phyloP scores from a whole-genome alignment of 2,797 vertebrate species.

The Lepidocolaptes lacrymiger region DNA sequence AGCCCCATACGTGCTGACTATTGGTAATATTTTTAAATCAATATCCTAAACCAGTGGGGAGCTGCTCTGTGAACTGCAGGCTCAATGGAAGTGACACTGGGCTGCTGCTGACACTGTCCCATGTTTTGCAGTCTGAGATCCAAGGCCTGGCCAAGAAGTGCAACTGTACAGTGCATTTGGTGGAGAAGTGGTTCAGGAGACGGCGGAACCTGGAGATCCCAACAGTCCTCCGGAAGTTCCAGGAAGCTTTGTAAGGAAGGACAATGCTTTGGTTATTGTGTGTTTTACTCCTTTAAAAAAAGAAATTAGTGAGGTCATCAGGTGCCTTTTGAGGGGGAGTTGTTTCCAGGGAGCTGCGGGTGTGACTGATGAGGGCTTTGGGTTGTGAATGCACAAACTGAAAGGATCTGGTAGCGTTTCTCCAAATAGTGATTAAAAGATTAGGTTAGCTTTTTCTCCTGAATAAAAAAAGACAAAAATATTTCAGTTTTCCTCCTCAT shows the following conservation, averaged over 20 bases:
- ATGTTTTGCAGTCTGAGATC: constrained; percentile 81
- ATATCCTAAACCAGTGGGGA: background rate
- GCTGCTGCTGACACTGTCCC: background rate
- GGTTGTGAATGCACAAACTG: background rate
- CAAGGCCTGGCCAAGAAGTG: constrained; percentile 91
- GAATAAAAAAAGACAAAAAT: background rate
- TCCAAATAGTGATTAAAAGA: background rate
- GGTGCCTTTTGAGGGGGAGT: background rate
- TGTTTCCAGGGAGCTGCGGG: background rate
- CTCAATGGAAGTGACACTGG: background rate
- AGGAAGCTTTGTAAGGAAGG: constrained; percentile 87
- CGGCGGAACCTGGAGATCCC: constrained; percentile 86
- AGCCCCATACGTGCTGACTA: background rate
- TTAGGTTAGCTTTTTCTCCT: background rate
- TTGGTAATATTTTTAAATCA: background rate
- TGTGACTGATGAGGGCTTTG: background rate
- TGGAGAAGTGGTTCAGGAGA: constrained; percentile 91
- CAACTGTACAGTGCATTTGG: constrained; percentile 81
- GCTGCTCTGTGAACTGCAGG: background rate
- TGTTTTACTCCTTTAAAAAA: background rate
- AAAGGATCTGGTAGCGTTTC: background rate
- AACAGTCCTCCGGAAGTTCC: constrained; percentile 89
- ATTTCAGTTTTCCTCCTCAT: background rate
- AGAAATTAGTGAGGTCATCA: fast-evolving
- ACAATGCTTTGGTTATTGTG: background rate